Evolutionary conservation across 1,140 invertebrate genomes (phyloP), one percentile per base, ranked within the genome.

Genomic region (Lethrus apterus): DNA sequence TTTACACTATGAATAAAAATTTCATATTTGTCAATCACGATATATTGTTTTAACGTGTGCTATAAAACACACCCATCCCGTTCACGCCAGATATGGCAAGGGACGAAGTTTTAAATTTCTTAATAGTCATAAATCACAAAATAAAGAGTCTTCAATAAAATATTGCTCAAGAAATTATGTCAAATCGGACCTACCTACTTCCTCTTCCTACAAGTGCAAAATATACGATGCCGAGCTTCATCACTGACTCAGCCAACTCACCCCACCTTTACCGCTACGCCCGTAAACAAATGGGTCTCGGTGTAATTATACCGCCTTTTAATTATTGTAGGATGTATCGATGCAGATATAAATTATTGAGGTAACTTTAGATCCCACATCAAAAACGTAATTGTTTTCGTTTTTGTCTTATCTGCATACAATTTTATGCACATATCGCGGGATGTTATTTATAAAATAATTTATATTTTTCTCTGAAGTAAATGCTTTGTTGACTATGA

Each of bases 131-230:
- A 38, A 38, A 38, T 38, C 35, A 38, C 35, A 21, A 38, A 21
- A 21, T 38, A 38, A 38, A 38, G 35, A 38, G 17, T 38, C 35
- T 21, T 38, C 35, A 38, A 38, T 38, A 38, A 48, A 48, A 48
- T 48, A 48, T 48, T 48, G 41, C 46, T 42, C 20, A 31, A 40
- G 41, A 33, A 48, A 48, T 41, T 48, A 48, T 48, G 46, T 48
- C 46, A 48, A 48, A 48, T 33, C 35, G 36, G 42, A 41, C 26
- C 46, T 41, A 42, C 46, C 46, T 48, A 48, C 42, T 48, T 48
- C 46, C 46, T 48, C 46, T 40, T 42, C 46, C 46, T 48, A 48
- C 46, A 48, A 48, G 41, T 42, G 46, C 31, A 48, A 38, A 38
- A 23, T 38, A 21, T 19, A 38, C 18, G 18, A 19, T 20, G 18